A percentile compares a stretch with the other conserved stretches of the same genome.
phyloP scores from a whole-genome alignment of 2,888 invertebrate genomes.

The Andrena fulva region DNA sequence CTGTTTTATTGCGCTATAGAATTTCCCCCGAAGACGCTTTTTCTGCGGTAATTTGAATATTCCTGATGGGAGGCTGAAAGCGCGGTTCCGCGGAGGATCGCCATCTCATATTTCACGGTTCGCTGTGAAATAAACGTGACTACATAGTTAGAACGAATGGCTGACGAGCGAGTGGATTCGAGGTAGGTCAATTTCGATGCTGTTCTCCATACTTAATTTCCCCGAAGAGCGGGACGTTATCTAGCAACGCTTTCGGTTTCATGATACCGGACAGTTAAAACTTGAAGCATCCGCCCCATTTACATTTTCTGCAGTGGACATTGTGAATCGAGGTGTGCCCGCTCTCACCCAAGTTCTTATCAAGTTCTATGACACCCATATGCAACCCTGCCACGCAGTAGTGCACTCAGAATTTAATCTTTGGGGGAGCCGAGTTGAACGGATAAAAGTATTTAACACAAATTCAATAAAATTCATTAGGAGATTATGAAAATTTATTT shows the following conservation, averaged over 20 bases:
- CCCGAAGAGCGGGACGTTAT: conserved; percentile 4
- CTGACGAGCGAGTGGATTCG: conserved; percentile 8
- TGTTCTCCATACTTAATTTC: conserved; percentile 39
- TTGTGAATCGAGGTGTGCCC: neutral
- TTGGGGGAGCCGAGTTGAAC: too few relatives aligned
- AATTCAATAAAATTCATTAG: too few relatives aligned
- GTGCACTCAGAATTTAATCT: too few relatives aligned
- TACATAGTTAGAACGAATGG: conserved; percentile 12
- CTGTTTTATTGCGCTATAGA: too few relatives aligned
- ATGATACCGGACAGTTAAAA: neutral
- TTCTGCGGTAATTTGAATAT: neutral
- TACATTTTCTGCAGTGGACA: neutral
- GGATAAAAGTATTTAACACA: too few relatives aligned
- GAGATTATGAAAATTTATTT: too few relatives aligned
- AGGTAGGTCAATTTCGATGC: conserved; percentile 7
- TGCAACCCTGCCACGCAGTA: too few relatives aligned
- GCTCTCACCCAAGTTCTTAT: too few relatives aligned
- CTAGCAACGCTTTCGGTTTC: neutral
- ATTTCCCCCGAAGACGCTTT: neutral
- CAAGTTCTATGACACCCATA: too few relatives aligned
- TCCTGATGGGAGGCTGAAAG: neutral
- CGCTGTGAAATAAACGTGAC: conserved; percentile 3
- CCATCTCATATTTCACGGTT: neutral
- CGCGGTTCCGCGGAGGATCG: neutral
- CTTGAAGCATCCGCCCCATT: neutral